phyloP scores from a whole-genome alignment of 1,140 invertebrate genomes.

The Eriocheir sinensis region DNA sequence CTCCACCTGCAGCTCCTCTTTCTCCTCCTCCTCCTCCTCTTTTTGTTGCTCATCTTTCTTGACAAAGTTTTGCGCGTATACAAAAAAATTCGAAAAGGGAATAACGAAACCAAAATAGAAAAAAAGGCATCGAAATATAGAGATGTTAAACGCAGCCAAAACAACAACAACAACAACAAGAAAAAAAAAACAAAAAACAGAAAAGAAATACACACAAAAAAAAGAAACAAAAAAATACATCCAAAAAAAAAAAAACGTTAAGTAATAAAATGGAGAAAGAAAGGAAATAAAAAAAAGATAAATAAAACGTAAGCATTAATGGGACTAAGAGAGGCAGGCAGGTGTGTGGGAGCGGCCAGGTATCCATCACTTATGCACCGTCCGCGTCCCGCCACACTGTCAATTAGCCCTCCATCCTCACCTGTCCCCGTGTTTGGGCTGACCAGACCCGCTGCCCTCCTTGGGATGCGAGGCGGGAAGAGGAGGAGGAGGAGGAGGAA shows the following conservation, averaged over 20 bases:
- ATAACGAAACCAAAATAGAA: too few relatives aligned
- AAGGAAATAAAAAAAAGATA: neutral
- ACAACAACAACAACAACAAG: too few relatives aligned
- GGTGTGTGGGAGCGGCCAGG: too few relatives aligned
- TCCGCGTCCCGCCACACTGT: neutral
- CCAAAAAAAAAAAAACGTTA: too few relatives aligned
- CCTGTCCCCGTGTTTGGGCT: neutral
- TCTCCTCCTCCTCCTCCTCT: constrained; percentile 20
- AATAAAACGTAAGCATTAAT: neutral
- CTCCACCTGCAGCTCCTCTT: too few relatives aligned
- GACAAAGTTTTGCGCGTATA: too few relatives aligned
- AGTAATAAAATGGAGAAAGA: too few relatives aligned
- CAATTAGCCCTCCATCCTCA: neutral
- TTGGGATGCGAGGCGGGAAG: neutral
- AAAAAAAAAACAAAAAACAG: too few relatives aligned
- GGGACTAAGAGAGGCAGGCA: neutral
- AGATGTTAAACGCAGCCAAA: too few relatives aligned
- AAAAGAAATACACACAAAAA: too few relatives aligned
- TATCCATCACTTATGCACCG: neutral
- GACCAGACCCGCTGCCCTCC: neutral
- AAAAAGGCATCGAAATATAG: neutral
- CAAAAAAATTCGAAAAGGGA: too few relatives aligned
- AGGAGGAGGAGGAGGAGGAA: constrained; percentile 19
- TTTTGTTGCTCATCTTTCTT: neutral
- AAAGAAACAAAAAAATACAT: too few relatives aligned